Base-by-base conservation (phyloP, 2,113 vertebrate species). In the Epinephelus cyanopodus region DNA sequence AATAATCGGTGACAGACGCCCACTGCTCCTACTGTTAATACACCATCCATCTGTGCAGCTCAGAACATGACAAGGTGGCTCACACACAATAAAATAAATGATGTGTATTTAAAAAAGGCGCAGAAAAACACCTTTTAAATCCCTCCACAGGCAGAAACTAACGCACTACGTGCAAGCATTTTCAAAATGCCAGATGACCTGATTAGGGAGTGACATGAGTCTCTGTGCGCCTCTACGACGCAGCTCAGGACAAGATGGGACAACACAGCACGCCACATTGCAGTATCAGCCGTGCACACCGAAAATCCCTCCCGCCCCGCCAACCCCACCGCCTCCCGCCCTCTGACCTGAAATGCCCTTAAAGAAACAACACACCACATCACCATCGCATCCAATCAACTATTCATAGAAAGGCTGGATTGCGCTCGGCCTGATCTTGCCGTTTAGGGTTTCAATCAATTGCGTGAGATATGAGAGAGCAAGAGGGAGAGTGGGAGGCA, bases 391-490 rank as follows among this genome's bases (percentile, higher is more conserved):
- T 84, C 89, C 90, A 87, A 91, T 93, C 90, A 88, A 92, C 90
- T 93, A 89, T 93, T 92, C 92, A 92, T 76, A 90, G 89, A 88
- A 81, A 86, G 77, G 84, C 81, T 70, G 82, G 88, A 89, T 83
- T 78, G 87, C 27, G 27, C 73, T 77, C 39, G 9, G 60, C 45
- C 76, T 52, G 70, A 82, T 89, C 80, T 86, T 1, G 50, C 68
- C 81, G 89, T 92, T 93, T 93, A 91, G 84, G 69, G 83, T 92
- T 92, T 93, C 92, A 92, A 92, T 93, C 92, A 86, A 94, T 93
- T 79, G 84, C 72, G 45, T 89, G 90, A 89, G 87, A 89, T 86
- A 86, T 85, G 88, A 87, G 83, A 84, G 82, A 76, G 58, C 5
- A 23, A 63, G 47, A 61, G 72, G 74, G 72, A 72, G 39, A 54